These are phyloP conservation scores for Corvus hawaiiensis DNA, from an alignment of 2,113 vertebrate species.

Conservation along the genomic window DNA sequence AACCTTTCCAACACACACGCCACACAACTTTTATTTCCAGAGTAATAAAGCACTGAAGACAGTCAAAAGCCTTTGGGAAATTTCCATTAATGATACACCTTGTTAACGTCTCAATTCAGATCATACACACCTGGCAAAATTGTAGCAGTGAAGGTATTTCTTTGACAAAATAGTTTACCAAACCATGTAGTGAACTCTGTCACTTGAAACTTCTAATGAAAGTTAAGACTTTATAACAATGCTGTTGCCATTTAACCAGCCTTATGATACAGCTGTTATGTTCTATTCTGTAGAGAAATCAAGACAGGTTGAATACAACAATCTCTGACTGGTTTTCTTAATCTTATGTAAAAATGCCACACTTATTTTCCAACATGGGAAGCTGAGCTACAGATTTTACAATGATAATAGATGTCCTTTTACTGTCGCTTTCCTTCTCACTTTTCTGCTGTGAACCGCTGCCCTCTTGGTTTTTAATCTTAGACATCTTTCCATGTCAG, in stretches of 20 bases:
- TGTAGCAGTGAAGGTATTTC: background rate
- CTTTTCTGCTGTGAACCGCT: background rate
- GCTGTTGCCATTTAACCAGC: background rate
- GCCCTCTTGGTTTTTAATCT: background rate
- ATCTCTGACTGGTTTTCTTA: background rate
- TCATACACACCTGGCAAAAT: background rate
- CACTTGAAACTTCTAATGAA: background rate
- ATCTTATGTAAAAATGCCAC: background rate
- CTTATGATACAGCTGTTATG: fast-evolving
- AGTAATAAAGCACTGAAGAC: background rate
- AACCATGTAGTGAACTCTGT: background rate
- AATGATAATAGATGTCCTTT: background rate
- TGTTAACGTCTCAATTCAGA: background rate
- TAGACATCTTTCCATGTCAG: background rate
- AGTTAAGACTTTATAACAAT: background rate
- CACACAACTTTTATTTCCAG: background rate
- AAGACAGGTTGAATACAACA: background rate
- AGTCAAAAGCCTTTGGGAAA: background rate
- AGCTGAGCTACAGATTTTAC: background rate
- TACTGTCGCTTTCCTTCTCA: background rate
- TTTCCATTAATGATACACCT: background rate
- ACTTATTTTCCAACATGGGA: background rate
- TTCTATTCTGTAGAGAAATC: background rate
- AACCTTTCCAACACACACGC: background rate
- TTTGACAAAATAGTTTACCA: background rate